Percentiles rank a stretch among this genome's conserved stretches.
Conservation (phyloP, 2,888 invertebrate species). For the Melipona beecheii region DNA sequence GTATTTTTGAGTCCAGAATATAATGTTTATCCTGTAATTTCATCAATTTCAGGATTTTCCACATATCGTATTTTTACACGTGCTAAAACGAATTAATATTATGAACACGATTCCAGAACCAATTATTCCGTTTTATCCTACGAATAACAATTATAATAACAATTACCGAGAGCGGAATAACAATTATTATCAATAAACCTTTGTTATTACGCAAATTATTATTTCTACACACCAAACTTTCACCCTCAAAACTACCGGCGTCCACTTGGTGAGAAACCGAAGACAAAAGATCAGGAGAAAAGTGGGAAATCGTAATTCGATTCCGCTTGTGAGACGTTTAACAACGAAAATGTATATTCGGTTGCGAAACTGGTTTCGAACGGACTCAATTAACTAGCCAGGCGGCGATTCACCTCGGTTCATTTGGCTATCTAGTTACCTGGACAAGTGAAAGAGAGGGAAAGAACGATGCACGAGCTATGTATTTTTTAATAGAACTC, state of each 20-base stretch:
- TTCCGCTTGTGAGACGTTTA: slow-evolving; percentile 22
- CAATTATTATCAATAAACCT: too few species aligned
- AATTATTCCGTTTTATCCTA: too few species aligned
- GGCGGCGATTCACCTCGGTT: slow-evolving; percentile 57
- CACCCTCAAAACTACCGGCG: neutral
- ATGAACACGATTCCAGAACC: too few species aligned
- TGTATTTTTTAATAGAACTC: slow-evolving; percentile 35
- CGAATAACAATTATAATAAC: too few species aligned
- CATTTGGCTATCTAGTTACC: slow-evolving; percentile 60
- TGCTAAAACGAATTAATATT: too few species aligned
- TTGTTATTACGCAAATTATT: too few species aligned
- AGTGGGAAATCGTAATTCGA: slow-evolving; percentile 10
- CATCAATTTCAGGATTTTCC: too few species aligned
- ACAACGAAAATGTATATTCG: slow-evolving; percentile 29
- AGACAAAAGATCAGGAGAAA: neutral
- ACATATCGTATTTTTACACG: too few species aligned
- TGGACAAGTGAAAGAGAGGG: slow-evolving; percentile 33
- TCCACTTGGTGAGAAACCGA: neutral
- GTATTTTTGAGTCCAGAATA: too few species aligned
- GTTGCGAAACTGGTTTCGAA: slow-evolving; percentile 62
- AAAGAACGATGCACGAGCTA: slow-evolving; percentile 16
- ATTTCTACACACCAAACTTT: neutral
- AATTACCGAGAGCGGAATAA: too few species aligned
- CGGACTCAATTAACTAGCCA: slow-evolving; percentile 59
- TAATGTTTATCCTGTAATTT: too few species aligned